phyloP scores from a whole-genome alignment of 2,113 vertebrate species.

The Pleuronectes platessa region DNA sequence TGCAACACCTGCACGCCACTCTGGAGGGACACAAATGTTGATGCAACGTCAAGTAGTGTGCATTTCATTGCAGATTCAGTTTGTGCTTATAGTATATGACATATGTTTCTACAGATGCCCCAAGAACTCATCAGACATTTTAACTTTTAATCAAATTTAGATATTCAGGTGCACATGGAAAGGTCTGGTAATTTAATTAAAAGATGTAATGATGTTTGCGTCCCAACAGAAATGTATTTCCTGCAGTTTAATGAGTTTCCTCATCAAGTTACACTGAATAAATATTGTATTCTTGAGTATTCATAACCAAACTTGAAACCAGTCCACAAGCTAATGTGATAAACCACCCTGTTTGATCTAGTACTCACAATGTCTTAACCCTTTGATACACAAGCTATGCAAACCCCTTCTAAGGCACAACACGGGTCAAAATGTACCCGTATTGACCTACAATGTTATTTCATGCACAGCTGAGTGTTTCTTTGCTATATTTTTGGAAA shows the following conservation, averaged over 20 bases:
- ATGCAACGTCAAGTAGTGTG: background rate
- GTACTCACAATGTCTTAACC: no score
- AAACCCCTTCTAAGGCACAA: no score
- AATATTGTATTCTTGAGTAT: background rate
- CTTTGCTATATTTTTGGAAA: no score
- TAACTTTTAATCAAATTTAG: background rate
- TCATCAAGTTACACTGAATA: no score
- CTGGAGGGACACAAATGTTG: constrained; percentile 66
- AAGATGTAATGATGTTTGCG: background rate
- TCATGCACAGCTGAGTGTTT: no score
- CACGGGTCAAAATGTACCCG: no score
- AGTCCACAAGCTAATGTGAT: background rate
- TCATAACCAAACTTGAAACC: no score
- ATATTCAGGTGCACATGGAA: background rate
- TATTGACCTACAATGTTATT: no score
- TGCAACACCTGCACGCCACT: constrained; percentile 94
- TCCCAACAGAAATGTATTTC: background rate
- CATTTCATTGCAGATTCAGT: background rate
- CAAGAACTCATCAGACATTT: background rate
- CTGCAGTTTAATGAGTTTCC: background rate
- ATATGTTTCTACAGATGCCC: background rate
- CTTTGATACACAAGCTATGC: no score
- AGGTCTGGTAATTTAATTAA: background rate
- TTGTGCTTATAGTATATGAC: background rate
- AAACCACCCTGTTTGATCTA: background rate